Conservation (phyloP, 2,888 invertebrate genomes). For the Dascillus cervinus region DNA sequence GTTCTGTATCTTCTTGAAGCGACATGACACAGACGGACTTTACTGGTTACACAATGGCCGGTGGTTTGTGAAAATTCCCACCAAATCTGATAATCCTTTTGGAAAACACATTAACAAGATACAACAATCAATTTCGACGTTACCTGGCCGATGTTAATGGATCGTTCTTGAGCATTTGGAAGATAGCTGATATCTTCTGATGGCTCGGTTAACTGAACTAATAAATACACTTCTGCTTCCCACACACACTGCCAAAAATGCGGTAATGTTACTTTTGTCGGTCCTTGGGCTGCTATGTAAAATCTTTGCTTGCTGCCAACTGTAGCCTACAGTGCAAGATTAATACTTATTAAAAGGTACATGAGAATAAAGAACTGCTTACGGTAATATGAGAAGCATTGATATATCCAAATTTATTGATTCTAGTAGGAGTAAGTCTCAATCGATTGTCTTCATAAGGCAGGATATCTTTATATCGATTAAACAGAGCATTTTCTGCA, state of each 20-base stretch:
- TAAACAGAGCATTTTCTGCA: slow-evolving; percentile 54
- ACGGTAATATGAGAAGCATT: slow-evolving; percentile 90
- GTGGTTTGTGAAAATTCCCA: slow-evolving; percentile 60
- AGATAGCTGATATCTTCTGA: slow-evolving; percentile 52
- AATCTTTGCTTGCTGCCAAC: slow-evolving; percentile 77
- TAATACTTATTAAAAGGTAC: slow-evolving; percentile 1
- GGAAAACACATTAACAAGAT: no score
- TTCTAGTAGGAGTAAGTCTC: slow-evolving; percentile 69
- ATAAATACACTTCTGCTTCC: slow-evolving; percentile 77
- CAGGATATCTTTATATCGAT: slow-evolving; percentile 61
- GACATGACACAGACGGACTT: slow-evolving; percentile 51
- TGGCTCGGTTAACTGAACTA: slow-evolving; percentile 66
- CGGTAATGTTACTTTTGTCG: slow-evolving; percentile 50
- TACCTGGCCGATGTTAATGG: slow-evolving; percentile 62
- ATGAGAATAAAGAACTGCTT: slow-evolving; percentile 21
- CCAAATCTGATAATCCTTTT: slow-evolving; percentile 59
- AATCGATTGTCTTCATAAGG: slow-evolving; percentile 90
- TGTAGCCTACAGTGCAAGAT: slow-evolving; percentile 62
- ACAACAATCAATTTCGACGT: no score
- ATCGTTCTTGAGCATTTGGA: slow-evolving; percentile 50
- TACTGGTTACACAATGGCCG: slow-evolving; percentile 55
- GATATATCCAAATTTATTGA: slow-evolving; percentile 83
- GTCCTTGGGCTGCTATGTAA: slow-evolving; percentile 75
- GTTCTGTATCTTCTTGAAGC: slow-evolving; percentile 50
- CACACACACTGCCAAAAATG: slow-evolving; percentile 85